Evolutionary conservation across 1,140 invertebrate genomes (phyloP), one percentile per base, ranked within the genome.

Genomic region (Zaprionus lachaisei): DNA sequence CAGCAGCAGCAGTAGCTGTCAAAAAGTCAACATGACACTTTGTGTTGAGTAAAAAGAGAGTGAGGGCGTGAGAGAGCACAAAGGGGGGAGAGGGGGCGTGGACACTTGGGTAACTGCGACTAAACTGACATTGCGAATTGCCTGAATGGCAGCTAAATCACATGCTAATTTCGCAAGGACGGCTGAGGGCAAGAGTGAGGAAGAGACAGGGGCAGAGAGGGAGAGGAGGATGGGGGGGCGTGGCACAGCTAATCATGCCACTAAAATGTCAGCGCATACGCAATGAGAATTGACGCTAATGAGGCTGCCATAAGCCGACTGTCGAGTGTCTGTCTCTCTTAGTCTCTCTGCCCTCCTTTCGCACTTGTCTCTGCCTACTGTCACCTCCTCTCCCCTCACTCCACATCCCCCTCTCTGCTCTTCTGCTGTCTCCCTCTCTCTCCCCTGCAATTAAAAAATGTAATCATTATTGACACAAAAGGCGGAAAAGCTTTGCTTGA

Each of bases 261-360:
- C 80, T 79, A 76, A 87, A 83, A 87, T 79, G 83, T 72, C 80
- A 76, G 57, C 49, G 47, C 66, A 63, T 75, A 38, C 57, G 67
- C 82, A 68, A 85, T 69, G 67, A 83, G 73, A 83, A 87, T 57
- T 89, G 84, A 89, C 74, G 78, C 80, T 87, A 87, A 87, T 87
- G 84, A 87, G 72, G 66, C 82, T 80, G 62, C 70, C 74, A 83
- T 81, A 81, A 80, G 69, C 77, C 47, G 20, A 34, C 31, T 38
- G 63, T 26, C 14, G 22, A 66, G 34, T 55, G 34, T 2, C 6
- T 24, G 24, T 22, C 5, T 9, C 41, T 47, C 41, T 38, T 15
- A 38, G 12, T 38, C 37, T 5, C 14, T 5, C 17, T 34, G 5
- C 9, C 7, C 24, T 2, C 38, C 11, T 1, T 38, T 2, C 1